phyloP scores from a whole-genome alignment of 2,888 invertebrate genomes.

The Rutpela maculata region DNA sequence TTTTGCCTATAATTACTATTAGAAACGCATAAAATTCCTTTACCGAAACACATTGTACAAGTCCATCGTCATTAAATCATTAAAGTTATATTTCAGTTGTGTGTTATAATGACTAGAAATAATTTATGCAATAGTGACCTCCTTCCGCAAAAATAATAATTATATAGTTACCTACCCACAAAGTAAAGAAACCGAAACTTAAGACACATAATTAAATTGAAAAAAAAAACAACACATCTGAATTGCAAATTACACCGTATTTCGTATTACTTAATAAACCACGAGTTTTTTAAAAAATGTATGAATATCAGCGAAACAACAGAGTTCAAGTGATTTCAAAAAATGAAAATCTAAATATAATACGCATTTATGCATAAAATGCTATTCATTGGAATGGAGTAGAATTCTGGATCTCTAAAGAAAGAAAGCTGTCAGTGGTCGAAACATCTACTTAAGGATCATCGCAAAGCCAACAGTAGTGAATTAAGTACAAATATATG shows the following conservation, averaged over 20 bases:
- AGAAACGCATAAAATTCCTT: background rate
- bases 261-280: too few species aligned
- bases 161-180: slow-evolving; percentile 1
- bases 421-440: too few species aligned
- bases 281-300: too few species aligned
- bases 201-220: slow-evolving; percentile 7
- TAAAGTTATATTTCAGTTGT: background rate
- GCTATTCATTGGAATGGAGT: too few species aligned
- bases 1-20: background rate
- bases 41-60: background rate
- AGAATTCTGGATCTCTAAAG: too few species aligned
- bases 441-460: too few species aligned
- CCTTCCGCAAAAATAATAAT: slow-evolving; percentile 30
- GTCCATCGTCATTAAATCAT: slow-evolving; percentile 1
- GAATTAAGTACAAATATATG: too few species aligned
- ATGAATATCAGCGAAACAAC: too few species aligned
- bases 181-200: slow-evolving; percentile 14
- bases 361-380: too few species aligned
- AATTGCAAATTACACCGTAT: background rate
- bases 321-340: too few species aligned
- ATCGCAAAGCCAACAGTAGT: too few species aligned
- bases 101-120: slow-evolving; percentile 1
- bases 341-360: too few species aligned
- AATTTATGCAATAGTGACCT: slow-evolving; percentile 26
- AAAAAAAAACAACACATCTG: slow-evolving; percentile 25